Evolutionary conservation across 2,113 vertebrate species (phyloP).

Genomic region (Oryzias celebensis): DNA sequence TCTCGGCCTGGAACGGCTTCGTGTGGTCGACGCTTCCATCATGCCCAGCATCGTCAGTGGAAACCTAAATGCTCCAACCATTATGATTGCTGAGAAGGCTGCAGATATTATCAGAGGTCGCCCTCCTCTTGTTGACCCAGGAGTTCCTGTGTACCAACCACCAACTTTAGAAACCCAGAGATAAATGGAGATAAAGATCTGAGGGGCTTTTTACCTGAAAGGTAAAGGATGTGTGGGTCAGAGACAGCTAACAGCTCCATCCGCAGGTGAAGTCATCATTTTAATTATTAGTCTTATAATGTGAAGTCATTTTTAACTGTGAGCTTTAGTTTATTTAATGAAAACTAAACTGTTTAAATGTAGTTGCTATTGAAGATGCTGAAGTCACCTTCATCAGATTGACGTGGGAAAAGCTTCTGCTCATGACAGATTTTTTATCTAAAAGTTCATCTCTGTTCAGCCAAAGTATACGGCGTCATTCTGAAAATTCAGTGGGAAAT

Average conservation of each 20-base stretch:
- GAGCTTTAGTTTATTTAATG: no score
- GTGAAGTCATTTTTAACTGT: not conserved
- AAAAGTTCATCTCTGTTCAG: no score
- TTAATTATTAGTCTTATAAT: not conserved
- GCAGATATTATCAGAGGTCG: conserved; percentile 88
- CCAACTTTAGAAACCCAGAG: conserved; percentile 81
- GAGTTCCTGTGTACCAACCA: conserved; percentile 85
- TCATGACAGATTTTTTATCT: no score
- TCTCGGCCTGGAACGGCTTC: conserved; percentile 84
- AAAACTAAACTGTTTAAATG: no score
- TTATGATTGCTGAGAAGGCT: conserved; percentile 96
- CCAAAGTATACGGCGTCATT: no score
- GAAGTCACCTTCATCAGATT: no score
- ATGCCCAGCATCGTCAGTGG: conserved; percentile 96
- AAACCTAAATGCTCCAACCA: conserved; percentile 92
- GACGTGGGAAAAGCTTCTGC: no score
- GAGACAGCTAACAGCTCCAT: not conserved
- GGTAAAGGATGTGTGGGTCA: not conserved
- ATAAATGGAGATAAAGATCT: conserved; percentile 52
- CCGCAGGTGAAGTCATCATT: not conserved
- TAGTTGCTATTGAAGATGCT: no score
- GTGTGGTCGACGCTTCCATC: conserved; percentile 94
- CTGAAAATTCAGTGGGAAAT: no score
- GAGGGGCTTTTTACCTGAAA: not conserved
- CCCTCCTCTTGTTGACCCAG: conserved; percentile 76